Base-by-base conservation (phyloP, 2,113 vertebrate species). In the Gobius niger region DNA sequence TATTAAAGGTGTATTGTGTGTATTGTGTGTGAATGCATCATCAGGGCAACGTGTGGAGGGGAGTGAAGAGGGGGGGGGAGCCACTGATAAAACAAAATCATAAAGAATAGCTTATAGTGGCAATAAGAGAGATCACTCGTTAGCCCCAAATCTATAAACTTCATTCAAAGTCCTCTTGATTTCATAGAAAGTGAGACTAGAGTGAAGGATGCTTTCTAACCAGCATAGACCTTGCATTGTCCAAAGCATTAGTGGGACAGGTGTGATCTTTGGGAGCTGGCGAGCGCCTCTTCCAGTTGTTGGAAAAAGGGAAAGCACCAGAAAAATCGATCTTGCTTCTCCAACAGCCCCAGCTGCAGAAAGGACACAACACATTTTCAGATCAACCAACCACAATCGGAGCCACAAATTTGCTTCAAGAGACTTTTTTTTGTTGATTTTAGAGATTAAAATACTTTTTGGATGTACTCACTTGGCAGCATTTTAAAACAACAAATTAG, bases 321-420 rank as follows among this genome's bases (percentile, higher is more conserved):
- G 42, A 68, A 46, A 57, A 75, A 71, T 76, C 59, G 69, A 59
- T 72, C 60, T 67, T 64, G 15, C 53, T 46, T 60, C 62, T 72
- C 44, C 54, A 14, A 70, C 65, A 68, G 63, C 49, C 15, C 67
- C 80, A 78, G 81, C 76, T 82, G 75, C 53, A 57, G 52, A 52
- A 52, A 54, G 49, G 54, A 41, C 15, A 41, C 57, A 52, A 74
- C 51, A 18, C 44, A 42, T 41, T 4, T 63, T 57, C 49, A 65
- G 44, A 74, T 72, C 11, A 76, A 64, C 80, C 59, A 6, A 14
- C 15, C 15, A 51, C 5, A 79, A 60, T 56, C 52, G n/a, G 24
- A 34, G 24, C 47, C 11, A 11, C 47, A 49, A 6, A 2, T 49
- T 11, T 49, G 7, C 44, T 46, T 46, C 10, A 11, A 46, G 44